phyloP scores from a whole-genome alignment of 2,113 vertebrate species.

The Prolemur simus region DNA sequence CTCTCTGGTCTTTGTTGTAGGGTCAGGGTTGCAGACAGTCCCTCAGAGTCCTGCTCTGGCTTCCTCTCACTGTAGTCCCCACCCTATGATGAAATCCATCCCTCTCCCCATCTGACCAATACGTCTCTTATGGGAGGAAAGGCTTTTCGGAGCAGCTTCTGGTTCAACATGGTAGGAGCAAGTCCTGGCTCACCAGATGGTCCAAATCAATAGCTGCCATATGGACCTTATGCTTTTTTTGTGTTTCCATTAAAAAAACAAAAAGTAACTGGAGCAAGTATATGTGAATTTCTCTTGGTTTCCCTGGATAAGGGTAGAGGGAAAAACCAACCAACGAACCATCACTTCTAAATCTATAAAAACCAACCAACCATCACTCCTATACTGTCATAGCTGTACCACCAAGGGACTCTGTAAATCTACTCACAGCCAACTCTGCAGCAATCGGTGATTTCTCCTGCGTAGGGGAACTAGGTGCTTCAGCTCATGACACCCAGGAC shows the following conservation, averaged over 20 bases:
- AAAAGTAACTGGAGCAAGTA: slow-evolving; percentile 49
- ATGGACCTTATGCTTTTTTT: slow-evolving; percentile 75
- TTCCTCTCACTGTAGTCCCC: slow-evolving; percentile 31
- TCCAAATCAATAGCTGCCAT: slow-evolving; percentile 84
- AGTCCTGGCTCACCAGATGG: slow-evolving; percentile 83
- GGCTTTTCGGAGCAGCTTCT: slow-evolving; percentile 67
- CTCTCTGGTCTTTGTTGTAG: slow-evolving; percentile 44
- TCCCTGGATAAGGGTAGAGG: not conserved
- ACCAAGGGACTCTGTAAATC: not conserved
- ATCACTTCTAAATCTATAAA: not conserved
- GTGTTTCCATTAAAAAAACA: not conserved
- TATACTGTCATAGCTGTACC: not conserved
- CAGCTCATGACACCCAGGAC: not conserved
- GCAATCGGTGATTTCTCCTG: not conserved
- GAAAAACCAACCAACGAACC: not conserved
- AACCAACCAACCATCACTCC: not conserved
- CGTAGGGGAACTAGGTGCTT: not conserved
- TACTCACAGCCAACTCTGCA: not conserved
- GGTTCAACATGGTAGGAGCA: slow-evolving; percentile 69
- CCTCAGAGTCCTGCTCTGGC: not conserved
- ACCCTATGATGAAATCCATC: slow-evolving; percentile 69
- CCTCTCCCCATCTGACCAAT: slow-evolving; percentile 62
- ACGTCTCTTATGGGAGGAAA: slow-evolving; percentile 60
- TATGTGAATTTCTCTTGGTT: slow-evolving; percentile 64
- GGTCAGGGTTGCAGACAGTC: slow-evolving; percentile 19